Base-by-base conservation (phyloP, 2,888 invertebrate species). In the Phyto melanocephala region DNA sequence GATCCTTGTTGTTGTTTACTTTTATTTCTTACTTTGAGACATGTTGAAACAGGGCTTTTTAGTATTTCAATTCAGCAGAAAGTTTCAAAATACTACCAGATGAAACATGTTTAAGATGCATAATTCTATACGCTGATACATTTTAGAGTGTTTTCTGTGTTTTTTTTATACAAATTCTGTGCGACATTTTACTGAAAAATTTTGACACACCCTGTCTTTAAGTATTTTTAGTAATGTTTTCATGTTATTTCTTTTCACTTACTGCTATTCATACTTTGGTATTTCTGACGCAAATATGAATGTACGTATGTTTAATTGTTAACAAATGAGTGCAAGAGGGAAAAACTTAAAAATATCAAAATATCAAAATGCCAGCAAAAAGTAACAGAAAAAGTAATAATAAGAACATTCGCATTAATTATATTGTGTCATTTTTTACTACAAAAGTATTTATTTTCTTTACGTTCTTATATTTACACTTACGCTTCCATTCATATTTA, bases 301-400 rank as follows among this genome's bases (percentile, higher is more conserved):
- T 54, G 11, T 15, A 54, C 17, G 54, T 54, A n/a, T 54, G 7
- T 56, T 56, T 56, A 56, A 56, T 54, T 54, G 54, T 54, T 7
- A 33, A 54, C 15, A 20, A 3, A 42, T 15, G 15, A 15, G 15
- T 7, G 6, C 15, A 42, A 1, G 15, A 42, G 6, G 42, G 7
- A 13, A 42, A 15, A 42, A 7, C 13, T 6, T 7, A 42, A 52
- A 52, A 52, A 28, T 17, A 5, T 17, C 1, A 47, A n/a, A n/a
- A n/a, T n/a, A n/a, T n/a, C n/a, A n/a, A n/a, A n/a, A n/a, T n/a
- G n/a, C n/a, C n/a, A n/a, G n/a, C n/a, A n/a, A n/a, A n/a, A n/a
- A n/a, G n/a, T n/a, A n/a, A 52, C 10, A 52, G 7, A 13, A 52
- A 22, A 50, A 22, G 13, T 50, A 22, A 50, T 50, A 50, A 40